Evolutionary conservation across 2,888 invertebrate genomes (phyloP).

Genomic region (Pycnomerus fuliginosus): DNA sequence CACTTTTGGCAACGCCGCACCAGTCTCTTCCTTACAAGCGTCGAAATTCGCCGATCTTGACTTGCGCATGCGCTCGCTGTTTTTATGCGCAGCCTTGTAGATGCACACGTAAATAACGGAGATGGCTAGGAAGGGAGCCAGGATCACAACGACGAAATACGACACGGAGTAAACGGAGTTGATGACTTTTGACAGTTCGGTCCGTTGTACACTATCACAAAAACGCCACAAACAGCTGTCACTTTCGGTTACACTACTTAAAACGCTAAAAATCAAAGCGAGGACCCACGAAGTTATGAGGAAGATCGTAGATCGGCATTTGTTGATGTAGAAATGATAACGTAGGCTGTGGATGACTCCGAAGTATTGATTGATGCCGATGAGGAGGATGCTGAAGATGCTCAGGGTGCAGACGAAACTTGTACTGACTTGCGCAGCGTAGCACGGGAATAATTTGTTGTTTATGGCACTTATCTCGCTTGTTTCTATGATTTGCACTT

Average conservation of each 20-base stretch:
- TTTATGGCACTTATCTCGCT: constrained; percentile 2
- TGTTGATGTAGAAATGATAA: constrained; percentile 61
- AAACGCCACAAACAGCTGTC: constrained; percentile 54
- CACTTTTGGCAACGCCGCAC: constrained; percentile 40
- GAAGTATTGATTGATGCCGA: constrained; percentile 66
- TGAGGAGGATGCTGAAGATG: constrained; percentile 62
- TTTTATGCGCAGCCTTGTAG: constrained; percentile 73
- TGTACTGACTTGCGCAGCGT: constrained; percentile 63
- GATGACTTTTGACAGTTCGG: constrained; percentile 39
- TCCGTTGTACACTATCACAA: constrained; percentile 35
- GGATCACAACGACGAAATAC: constrained; percentile 54
- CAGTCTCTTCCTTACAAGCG: constrained; percentile 52
- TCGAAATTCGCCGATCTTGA: constrained; percentile 54
- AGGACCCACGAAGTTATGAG: constrained; percentile 56
- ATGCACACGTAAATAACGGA: constrained; percentile 74
- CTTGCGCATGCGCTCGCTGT: constrained; percentile 62
- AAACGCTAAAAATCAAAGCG: constrained; percentile 50
- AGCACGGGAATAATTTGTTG: constrained; percentile 37
- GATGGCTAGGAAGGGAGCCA: constrained; percentile 61
- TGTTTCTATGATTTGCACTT: constrained; percentile 34
- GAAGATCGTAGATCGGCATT: constrained; percentile 53
- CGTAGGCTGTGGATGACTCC: constrained; percentile 66
- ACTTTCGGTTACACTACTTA: constrained; percentile 54
- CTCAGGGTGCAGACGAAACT: constrained; percentile 61
- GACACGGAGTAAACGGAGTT: constrained; percentile 53